Evolutionary conservation across 2,888 invertebrate species (phyloP), one percentile per base, ranked within the genome.

Genomic region (Apotomis betuletana): DNA sequence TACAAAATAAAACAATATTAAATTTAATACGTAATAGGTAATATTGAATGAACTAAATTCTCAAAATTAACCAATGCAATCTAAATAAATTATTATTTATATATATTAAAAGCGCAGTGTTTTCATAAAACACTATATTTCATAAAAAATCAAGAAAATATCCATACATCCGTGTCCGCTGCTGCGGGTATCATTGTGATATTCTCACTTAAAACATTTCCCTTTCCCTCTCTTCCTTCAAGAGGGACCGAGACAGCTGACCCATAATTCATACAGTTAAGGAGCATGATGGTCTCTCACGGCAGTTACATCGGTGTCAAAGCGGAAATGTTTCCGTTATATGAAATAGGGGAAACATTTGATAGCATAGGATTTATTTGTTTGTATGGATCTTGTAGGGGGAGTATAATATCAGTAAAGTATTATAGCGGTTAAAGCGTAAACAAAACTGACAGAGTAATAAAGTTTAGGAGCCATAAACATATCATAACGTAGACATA

Each of bases 321-420:
- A 89, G 82, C 91, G 92, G 92, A 91, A 88, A 85, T 81, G 83
- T 84, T 85, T 89, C 88, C 86, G 84, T 76, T 80, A 75, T 75
- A 63, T 74, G 78, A 77, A 82, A 76, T 80, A 82, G 81, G 78
- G 82, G 87, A 83, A 81, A 77, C 6, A 41, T 6, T 6, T 41
- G 41, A 41, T 41, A 41, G 41, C 5, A 41, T 79, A 75, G 76
- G 74, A 81, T 82, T 81, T 83, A 82, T 81, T 79, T 75, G 73
- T 75, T 78, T 74, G 67, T 75, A 74, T 68, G 69, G 69, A 73
- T 60, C 65, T 55, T 67, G 67, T 57, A 57, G 49, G 52, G 62
- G 63, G 67, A 60, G 67, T 59, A 52, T 44, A 61, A 61, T 51
- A 58, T 58, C 51, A 57, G 65, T 27, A 65, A 55, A 46, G 65